These are phyloP conservation scores for Craseonycteris thonglongyai DNA, from an alignment of 2,113 vertebrate genomes.

Conservation along the genomic window DNA sequence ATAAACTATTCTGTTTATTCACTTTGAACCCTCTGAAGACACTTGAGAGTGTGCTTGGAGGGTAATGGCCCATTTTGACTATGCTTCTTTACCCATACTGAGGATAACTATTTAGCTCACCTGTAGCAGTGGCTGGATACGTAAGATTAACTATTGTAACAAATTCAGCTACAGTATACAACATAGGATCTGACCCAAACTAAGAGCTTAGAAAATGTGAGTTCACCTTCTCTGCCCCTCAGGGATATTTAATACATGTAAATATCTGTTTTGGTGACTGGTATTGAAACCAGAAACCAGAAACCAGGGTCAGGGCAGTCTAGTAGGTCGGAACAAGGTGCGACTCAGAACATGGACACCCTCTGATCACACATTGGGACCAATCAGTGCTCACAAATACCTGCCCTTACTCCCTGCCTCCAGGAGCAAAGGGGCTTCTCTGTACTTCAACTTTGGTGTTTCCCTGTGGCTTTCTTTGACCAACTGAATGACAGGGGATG, in stretches of 20 bases:
- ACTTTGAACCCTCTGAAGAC: background rate
- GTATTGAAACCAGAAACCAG: background rate
- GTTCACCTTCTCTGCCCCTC: background rate
- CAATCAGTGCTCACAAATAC: background rate
- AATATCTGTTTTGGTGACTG: background rate
- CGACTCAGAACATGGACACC: background rate
- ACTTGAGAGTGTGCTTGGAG: background rate
- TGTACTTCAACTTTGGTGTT: background rate
- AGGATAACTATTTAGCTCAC: background rate
- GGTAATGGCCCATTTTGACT: background rate
- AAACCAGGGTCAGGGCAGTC: background rate
- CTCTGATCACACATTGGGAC: background rate
- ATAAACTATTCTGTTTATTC: background rate
- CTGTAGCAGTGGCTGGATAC: background rate
- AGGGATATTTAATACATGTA: background rate
- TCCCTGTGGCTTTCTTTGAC: background rate
- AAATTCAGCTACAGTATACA: background rate
- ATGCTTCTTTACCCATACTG: background rate
- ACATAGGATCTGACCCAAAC: background rate
- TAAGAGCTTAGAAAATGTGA: background rate
- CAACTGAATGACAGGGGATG: background rate
- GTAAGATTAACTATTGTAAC: background rate
- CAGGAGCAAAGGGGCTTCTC: rapidly evolving
- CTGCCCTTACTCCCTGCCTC: background rate
- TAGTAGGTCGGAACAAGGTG: background rate